A percentile compares a stretch with the other conserved stretches of the same genome.
phyloP scores from a whole-genome alignment of 2,113 vertebrate genomes.

The Syngnathus floridae region DNA sequence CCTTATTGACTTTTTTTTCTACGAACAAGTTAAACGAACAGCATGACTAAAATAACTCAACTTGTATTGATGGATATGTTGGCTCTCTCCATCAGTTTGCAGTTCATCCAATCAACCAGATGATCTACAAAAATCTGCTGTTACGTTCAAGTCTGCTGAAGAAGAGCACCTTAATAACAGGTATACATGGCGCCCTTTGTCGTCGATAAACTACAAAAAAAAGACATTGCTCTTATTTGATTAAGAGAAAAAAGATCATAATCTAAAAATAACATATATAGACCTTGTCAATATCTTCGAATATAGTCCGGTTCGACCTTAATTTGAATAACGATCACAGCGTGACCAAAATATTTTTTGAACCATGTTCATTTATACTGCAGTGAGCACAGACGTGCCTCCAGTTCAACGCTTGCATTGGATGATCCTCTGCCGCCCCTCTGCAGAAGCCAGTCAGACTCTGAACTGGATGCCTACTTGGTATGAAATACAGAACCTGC shows the following conservation, averaged over 20 bases:
- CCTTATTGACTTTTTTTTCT: neutral
- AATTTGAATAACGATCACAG: no score
- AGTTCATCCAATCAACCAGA: conserved; percentile 75
- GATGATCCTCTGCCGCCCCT: conserved; percentile 74
- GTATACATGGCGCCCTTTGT: conserved; percentile 30
- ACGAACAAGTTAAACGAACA: neutral
- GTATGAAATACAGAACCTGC: conserved; percentile 66
- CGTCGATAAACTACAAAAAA: neutral
- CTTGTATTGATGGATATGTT: neutral
- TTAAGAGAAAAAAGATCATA: neutral
- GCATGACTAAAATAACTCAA: neutral
- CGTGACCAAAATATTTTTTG: neutral
- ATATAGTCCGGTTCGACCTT: neutral
- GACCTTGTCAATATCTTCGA: neutral
- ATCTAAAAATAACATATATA: neutral
- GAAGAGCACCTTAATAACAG: conserved; percentile 56
- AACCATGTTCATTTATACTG: neutral
- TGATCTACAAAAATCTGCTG: conserved; percentile 73
- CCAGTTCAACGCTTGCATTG: conserved; percentile 80
- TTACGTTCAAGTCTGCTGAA: conserved; percentile 70
- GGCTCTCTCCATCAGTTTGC: conserved; percentile 61
- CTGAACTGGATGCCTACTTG: conserved; percentile 85
- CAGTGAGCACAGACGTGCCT: conserved; percentile 78
- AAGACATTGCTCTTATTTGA: neutral
- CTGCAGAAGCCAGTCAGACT: conserved; percentile 73